Evolutionary conservation across 1,140 invertebrate species (phyloP), one percentile per base, ranked within the genome.

Genomic region (Drosophila ambigua): DNA sequence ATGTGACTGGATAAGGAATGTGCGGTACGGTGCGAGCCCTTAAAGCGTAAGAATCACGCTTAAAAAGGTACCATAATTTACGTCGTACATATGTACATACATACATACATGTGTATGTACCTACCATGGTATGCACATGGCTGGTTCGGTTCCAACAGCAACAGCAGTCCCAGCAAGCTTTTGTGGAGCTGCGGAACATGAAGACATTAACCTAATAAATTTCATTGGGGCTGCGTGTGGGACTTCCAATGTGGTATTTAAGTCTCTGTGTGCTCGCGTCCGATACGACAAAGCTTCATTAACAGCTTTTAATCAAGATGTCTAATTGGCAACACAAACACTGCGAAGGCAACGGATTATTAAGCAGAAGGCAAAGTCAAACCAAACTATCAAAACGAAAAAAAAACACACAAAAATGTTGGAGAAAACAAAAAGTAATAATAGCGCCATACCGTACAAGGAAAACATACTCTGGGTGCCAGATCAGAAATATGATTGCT

Each of bases 281-380:
- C n/a, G 53, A 49, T 50, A 51, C 43, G 45, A 78, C 59, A 78
- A 61, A 60, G 23, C 55, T 58, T 80, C 46, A 75, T 71, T 71
- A 71, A 76, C 44, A 77, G 57, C 65, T 59, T 80, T 75, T 71
- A 65, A 79, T 79, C 60, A 75, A 79, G 60, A 35, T 49, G 51
- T 78, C 48, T 78, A 67, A 79, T 73, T 75, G 54, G 51, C 50
- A 69, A 50, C 26, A 51, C 59, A 75, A 79, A 65, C 65, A 69
- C 71, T 45, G 57, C 48, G 23, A 77, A 65, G 48, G 46, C 71
- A 58, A 48, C 50, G 46, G 46, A 57, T 58, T 64, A 45, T 55
- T 54, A 69, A 57, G 44, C 35, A 61, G 26, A 66, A 54, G 45
- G 24, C 41, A 57, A 62, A 52, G 44, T 13, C 53, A 61, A 61